Percentiles rank a stretch among this genome's conserved stretches.
Evolutionary conservation across 2,113 vertebrate genomes (phyloP).

Genomic region (Microcebus tavaratra): DNA sequence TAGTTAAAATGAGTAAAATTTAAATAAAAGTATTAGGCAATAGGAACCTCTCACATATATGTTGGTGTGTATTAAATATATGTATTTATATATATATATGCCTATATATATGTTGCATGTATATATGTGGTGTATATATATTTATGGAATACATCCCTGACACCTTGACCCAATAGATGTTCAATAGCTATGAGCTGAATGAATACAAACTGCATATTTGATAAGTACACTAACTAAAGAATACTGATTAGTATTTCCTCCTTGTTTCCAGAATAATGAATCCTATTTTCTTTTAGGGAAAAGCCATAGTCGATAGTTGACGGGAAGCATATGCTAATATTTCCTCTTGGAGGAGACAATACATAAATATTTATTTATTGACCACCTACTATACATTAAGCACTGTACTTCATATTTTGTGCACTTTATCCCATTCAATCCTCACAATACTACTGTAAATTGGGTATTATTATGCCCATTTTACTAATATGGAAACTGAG

Average conservation of each 20-base stretch:
- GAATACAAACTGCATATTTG: background rate
- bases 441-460: background rate
- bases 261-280: background rate
- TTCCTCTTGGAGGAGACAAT: background rate
- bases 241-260: constrained; percentile 8
- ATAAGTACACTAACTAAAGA: background rate
- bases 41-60: background rate
- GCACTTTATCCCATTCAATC: background rate
- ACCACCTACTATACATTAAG: background rate
- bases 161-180: background rate
- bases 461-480: background rate
- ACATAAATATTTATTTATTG: background rate
- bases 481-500: background rate
- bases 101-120: background rate
- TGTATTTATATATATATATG: background rate
- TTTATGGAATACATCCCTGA: background rate
- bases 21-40: background rate
- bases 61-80: too few relatives aligned
- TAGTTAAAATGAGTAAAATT: background rate
- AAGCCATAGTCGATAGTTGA: background rate
- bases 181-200: background rate
- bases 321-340: background rate
- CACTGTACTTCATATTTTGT: background rate
- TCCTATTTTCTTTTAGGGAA: constrained; percentile 29
- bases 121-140: background rate